Evolutionary conservation across 2,113 vertebrate genomes (phyloP).

Genomic region (Setophaga petechia): DNA sequence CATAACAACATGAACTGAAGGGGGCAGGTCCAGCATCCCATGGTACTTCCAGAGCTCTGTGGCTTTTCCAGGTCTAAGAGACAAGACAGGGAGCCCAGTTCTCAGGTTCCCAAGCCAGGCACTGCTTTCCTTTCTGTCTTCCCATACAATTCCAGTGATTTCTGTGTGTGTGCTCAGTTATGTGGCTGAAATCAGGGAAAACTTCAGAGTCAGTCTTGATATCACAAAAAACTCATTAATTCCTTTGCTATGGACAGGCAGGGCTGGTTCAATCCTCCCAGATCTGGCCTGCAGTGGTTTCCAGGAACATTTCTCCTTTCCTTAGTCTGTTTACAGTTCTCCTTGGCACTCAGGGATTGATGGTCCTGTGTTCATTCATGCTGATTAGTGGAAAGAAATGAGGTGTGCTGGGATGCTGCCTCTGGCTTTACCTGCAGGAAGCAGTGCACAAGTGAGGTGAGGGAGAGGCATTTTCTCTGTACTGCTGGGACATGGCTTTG

Average conservation of each 20-base stretch:
- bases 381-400: not conserved
- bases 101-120: not conserved
- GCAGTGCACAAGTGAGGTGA: not conserved
- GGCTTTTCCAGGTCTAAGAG: not conserved
- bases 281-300: not conserved
- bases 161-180: not conserved
- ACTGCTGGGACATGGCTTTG: not conserved
- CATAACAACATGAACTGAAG: not conserved
- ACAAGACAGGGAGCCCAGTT: not conserved
- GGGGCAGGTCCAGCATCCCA: not conserved
- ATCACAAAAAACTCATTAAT: not conserved
- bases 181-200: not conserved
- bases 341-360: not conserved
- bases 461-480: not conserved
- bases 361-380: not conserved
- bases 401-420: not conserved
- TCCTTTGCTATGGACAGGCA: not conserved
- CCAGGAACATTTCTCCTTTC: not conserved
- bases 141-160: not conserved
- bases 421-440: conserved; percentile 10
- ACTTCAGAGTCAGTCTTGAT: not conserved
- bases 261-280: not conserved
- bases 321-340: not conserved
- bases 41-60: not conserved
- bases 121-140: not conserved